Evolutionary conservation across 2,888 invertebrate genomes (phyloP), one percentile per base, ranked within the genome.

Genomic region (Phymatocera aterrima): DNA sequence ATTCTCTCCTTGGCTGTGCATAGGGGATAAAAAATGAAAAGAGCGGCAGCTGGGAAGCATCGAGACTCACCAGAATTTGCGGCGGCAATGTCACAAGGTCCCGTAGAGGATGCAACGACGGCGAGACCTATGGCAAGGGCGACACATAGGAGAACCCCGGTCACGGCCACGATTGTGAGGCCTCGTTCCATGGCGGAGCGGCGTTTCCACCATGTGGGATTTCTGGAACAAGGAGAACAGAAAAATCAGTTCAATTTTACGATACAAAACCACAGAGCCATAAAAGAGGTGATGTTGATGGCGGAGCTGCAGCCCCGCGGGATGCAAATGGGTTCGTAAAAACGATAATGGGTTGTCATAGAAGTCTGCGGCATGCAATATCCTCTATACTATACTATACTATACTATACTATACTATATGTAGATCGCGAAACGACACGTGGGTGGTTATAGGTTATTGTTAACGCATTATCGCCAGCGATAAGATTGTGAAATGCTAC

Each of bases 171-270:
- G 79, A 94, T 91, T 79, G 95, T 94, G 83, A 96, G 91, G 61
- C 94, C 93, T 84, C 95, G 92, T 90, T 96, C 96, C 92, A 95
- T 91, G 82, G 94, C 93, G 54, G 95, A 95, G 83, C 96, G 92
- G 81, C 95, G 92, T 84, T 94, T 94, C 96, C 96, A 96, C 96
- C 96, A 96, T 91, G 95, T 95, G 85, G 95, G 95, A 90, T 95
- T 95, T 92, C 95, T 95, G 91, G 6, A 64, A 64, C 10, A n/a
- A n/a, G n/a, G n/a, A n/a, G n/a, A n/a, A n/a, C n/a, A n/a, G n/a
- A 46, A n/a, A 46, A 43, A 43, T 68, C 3, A 8, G 34, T 34
- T 43, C 37, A 68, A 24, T 68, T 15, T 46, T 24, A 6, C 15
- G 3, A 8, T n/a, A 37, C 37, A 24, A 46, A 8, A 28, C 68